Evolutionary conservation across 2,888 invertebrate species (phyloP).

Genomic region (Vanessa cardui): DNA sequence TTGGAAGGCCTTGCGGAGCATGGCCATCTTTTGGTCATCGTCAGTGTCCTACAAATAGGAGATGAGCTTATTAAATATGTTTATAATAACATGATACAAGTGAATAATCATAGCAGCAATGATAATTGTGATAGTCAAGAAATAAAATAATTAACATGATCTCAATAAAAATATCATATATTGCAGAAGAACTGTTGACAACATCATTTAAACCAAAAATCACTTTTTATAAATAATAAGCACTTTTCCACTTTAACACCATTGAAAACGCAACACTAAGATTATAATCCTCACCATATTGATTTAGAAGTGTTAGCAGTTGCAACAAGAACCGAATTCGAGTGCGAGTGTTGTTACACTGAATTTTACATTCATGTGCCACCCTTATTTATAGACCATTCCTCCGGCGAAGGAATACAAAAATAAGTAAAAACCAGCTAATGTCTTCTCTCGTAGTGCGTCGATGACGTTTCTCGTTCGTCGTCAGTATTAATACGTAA

Average conservation of each 20-base stretch:
- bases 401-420: constrained; percentile 68
- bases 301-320: constrained; percentile 64
- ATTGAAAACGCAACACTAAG: constrained; percentile 31
- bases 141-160: not conserved
- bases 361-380: constrained; percentile 66
- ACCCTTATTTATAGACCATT: constrained; percentile 81
- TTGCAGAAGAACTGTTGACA: not conserved
- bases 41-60: constrained; percentile 76
- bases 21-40: constrained; percentile 92
- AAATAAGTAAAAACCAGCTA: constrained; percentile 75
- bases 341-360: constrained; percentile 83
- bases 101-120: no score
- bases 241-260: constrained; percentile 42
- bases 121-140: not conserved
- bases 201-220: constrained; percentile 8
- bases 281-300: constrained; percentile 69
- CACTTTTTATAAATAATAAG: constrained; percentile 36
- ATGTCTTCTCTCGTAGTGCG: constrained; percentile 60
- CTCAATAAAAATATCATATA: not conserved
- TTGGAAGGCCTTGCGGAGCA: constrained; percentile 97
- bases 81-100: not conserved
- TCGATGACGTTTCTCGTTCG: constrained; percentile 43
- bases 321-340: constrained; percentile 80
- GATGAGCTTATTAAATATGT: not conserved
- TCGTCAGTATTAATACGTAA: constrained; percentile 52